These are phyloP conservation scores for Sycophila texana DNA, from an alignment of 2,888 invertebrate species.

Conservation along the genomic window DNA sequence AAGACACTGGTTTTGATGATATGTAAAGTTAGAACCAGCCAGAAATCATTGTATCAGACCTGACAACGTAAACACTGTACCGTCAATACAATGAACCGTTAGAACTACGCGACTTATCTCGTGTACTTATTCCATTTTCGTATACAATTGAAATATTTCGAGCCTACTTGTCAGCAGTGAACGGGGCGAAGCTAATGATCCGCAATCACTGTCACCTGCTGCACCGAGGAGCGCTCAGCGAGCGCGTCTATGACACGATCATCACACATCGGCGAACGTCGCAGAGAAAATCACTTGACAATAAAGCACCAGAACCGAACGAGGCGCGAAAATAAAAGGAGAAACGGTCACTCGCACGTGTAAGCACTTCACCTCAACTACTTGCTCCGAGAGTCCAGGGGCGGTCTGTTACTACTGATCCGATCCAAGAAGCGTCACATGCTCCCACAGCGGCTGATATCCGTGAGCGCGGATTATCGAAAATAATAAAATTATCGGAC, in stretches of 20 bases:
- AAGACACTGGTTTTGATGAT: too few species aligned
- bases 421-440: slow-evolving; percentile 15
- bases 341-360: slow-evolving; percentile 12
- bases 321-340: too few species aligned
- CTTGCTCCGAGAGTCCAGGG: neutral
- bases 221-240: slow-evolving; percentile 37
- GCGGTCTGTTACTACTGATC: neutral
- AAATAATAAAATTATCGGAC: neutral
- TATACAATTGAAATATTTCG: too few species aligned
- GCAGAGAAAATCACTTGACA: neutral
- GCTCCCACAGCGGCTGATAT: neutral
- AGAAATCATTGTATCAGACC: too few species aligned
- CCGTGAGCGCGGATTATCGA: neutral
- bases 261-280: slow-evolving; percentile 2
- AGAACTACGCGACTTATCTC: too few species aligned
- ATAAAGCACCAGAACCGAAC: neutral
- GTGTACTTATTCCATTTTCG: too few species aligned
- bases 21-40: too few species aligned
- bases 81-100: too few species aligned
- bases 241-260: neutral
- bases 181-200: neutral
- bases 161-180: neutral
- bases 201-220: slow-evolving; percentile 45
- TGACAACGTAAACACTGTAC: too few species aligned
- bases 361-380: slow-evolving; percentile 22